Conservation (phyloP, 2,113 vertebrate species). For the Pungitius pungitius region DNA sequence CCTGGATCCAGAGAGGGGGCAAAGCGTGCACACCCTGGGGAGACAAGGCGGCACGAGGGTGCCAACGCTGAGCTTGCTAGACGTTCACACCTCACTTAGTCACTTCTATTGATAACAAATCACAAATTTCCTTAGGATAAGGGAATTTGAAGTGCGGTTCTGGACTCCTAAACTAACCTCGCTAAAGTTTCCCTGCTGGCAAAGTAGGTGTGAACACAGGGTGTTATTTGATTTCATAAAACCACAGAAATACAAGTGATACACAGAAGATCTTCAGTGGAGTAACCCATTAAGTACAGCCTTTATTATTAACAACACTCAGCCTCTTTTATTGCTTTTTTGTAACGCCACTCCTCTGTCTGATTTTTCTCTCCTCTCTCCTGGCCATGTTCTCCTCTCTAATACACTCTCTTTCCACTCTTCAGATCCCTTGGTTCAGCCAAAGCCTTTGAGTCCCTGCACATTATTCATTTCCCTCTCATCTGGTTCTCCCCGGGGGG, state of each 20-base stretch:
- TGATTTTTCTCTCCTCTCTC: conserved; percentile 27
- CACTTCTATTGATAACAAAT: conserved; percentile 46
- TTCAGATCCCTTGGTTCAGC: conserved; percentile 57
- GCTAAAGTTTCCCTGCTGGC: background rate
- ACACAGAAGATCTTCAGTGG: background rate
- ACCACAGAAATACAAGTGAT: background rate
- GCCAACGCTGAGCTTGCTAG: conserved; percentile 22
- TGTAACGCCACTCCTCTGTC: background rate
- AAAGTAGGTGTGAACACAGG: background rate
- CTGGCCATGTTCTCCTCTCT: conserved; percentile 27
- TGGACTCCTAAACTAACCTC: too few relatives aligned
- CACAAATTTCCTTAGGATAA: conserved; percentile 26
- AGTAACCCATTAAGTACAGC: background rate
- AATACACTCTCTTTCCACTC: conserved; percentile 25
- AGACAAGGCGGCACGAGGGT: background rate
- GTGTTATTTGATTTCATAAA: background rate
- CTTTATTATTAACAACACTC: background rate
- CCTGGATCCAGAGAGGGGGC: conserved; percentile 28
- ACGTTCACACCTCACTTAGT: conserved; percentile 37
- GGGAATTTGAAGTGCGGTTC: conserved; percentile 14
- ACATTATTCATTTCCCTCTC: conserved; percentile 75
- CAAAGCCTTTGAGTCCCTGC: conserved; percentile 63
- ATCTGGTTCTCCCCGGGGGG: conserved; percentile 63
- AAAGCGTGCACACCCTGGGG: background rate
- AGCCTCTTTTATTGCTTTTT: conserved; percentile 12